Evolutionary conservation across 2,888 invertebrate genomes (phyloP).

Genomic region (Agrotis ipsilon): DNA sequence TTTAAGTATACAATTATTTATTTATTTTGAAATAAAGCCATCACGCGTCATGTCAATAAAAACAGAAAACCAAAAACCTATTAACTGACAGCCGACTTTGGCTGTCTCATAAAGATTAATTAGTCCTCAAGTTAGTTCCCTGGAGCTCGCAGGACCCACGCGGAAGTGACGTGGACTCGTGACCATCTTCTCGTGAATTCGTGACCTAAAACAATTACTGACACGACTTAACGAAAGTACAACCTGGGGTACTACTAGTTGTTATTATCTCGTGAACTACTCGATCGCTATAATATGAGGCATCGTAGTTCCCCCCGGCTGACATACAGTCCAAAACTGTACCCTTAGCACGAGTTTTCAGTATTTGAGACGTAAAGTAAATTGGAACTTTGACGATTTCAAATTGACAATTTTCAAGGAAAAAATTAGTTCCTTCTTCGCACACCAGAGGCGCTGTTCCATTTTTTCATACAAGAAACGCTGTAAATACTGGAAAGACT

Average conservation of each 20-base stretch:
- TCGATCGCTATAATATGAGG: neutral
- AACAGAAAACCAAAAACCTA: neutral
- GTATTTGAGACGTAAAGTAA: too few relatives aligned
- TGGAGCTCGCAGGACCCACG: neutral
- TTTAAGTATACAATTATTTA: too few relatives aligned
- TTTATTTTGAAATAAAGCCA: too few relatives aligned
- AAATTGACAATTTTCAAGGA: too few relatives aligned
- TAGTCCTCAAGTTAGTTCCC: neutral
- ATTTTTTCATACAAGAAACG: too few relatives aligned
- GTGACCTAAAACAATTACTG: constrained; percentile 41
- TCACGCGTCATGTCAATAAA: neutral
- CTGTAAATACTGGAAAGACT: too few relatives aligned
- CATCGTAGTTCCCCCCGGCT: too few relatives aligned
- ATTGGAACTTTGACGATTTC: too few relatives aligned
- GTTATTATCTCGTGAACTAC: constrained; percentile 1
- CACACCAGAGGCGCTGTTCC: too few relatives aligned
- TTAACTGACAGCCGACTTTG: neutral
- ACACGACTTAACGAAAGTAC: constrained; percentile 14
- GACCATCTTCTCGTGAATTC: constrained; percentile 30
- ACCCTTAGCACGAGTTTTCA: too few relatives aligned
- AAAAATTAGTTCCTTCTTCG: too few relatives aligned
- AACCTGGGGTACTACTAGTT: neutral
- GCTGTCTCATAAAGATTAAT: constrained; percentile 25
- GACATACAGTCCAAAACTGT: too few relatives aligned
- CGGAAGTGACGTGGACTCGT: constrained; percentile 29